Evolutionary conservation across 1,140 invertebrate species (phyloP).

Genomic region (Lordiphosa collinella): DNA sequence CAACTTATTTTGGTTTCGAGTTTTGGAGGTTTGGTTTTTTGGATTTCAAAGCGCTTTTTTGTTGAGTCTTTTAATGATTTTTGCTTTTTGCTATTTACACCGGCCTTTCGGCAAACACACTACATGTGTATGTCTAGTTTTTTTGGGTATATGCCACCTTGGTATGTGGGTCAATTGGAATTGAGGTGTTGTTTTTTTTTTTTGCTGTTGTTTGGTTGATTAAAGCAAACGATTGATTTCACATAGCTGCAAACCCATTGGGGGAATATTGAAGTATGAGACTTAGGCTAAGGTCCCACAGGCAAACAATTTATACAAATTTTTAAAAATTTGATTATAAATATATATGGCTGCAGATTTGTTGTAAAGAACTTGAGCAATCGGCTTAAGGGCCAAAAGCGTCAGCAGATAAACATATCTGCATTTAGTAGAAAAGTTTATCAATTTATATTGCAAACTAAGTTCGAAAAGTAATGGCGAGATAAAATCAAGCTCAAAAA

Average conservation of each 20-base stretch:
- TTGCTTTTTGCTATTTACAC: conserved; percentile 31
- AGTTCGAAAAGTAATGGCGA: too few relatives aligned
- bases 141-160: conserved; percentile 60
- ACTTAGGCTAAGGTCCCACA: too few relatives aligned
- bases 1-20: conserved; percentile 51
- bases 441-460: too few relatives aligned
- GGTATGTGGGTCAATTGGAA: conserved; percentile 72
- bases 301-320: too few relatives aligned
- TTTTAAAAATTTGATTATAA: too few relatives aligned
- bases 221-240: conserved; percentile 8
- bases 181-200: conserved; percentile 46
- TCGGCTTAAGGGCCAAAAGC: too few relatives aligned
- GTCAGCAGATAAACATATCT: too few relatives aligned
- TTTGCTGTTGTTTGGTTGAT: conserved; percentile 48
- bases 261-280: neutral
- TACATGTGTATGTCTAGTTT: conserved; percentile 31
- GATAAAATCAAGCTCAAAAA: too few relatives aligned
- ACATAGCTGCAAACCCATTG: neutral
- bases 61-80: conserved; percentile 17
- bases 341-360: too few relatives aligned
- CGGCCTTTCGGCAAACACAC: conserved; percentile 53
- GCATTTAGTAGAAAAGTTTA: too few relatives aligned
- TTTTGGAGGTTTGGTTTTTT: conserved; percentile 25
- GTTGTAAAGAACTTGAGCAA: too few relatives aligned
- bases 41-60: conserved; percentile 54